These are phyloP conservation scores for Aeoliscus strigatus DNA, from an alignment of 2,797 vertebrate species.

Conservation along the genomic window DNA sequence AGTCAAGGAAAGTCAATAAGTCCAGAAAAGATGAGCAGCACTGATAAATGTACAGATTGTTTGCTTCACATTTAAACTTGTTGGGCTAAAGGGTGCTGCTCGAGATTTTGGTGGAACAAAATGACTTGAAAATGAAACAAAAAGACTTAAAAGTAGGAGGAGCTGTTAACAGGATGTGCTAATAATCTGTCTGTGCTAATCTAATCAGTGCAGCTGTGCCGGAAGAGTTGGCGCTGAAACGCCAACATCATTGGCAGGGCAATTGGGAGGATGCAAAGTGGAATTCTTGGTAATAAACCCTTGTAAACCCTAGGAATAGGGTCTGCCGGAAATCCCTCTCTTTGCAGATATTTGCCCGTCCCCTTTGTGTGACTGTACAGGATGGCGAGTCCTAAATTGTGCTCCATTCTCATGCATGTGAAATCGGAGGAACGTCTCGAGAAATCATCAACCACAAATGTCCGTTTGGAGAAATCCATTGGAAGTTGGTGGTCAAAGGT, in stretches of 20 bases:
- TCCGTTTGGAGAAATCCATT: too few relatives aligned
- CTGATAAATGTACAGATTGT: constrained; percentile 51
- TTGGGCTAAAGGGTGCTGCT: constrained; percentile 51
- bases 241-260: constrained; percentile 72
- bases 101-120: constrained; percentile 39
- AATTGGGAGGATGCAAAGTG: constrained; percentile 73
- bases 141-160: constrained; percentile 49
- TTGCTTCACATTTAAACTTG: constrained; percentile 10
- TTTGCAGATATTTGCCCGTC: too few relatives aligned
- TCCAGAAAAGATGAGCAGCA: constrained; percentile 65
- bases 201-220: constrained; percentile 83
- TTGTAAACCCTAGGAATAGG: too few relatives aligned
- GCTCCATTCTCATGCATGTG: too few relatives aligned
- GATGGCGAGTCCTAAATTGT: too few relatives aligned
- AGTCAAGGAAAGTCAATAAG: constrained; percentile 49
- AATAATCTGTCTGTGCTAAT: constrained; percentile 91
- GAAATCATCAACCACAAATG: too few relatives aligned
- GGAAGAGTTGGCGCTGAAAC: constrained; percentile 81
- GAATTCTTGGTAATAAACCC: too few relatives aligned
- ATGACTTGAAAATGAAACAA: constrained; percentile 47
- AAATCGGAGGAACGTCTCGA: too few relatives aligned
- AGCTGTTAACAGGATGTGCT: too few relatives aligned
- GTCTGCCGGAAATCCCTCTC: too few relatives aligned
- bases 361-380: too few relatives aligned
- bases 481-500: too few relatives aligned